Evolutionary conservation across 2,888 invertebrate species (phyloP).

Genomic region (Plebejus anna): DNA sequence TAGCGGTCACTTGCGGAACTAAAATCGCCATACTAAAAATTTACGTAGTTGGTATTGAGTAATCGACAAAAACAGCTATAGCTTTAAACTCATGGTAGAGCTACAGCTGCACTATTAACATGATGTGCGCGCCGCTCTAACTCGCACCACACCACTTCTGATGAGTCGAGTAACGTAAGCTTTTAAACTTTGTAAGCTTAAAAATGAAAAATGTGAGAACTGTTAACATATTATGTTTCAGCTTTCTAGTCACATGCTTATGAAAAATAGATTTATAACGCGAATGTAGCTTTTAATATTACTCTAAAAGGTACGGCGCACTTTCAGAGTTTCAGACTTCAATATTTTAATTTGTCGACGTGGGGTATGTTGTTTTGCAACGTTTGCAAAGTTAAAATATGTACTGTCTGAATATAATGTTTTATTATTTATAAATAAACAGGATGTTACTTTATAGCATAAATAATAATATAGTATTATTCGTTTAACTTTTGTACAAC

Average conservation of each 20-base stretch:
- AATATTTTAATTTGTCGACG: constrained; percentile 22
- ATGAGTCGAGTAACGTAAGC: constrained; percentile 26
- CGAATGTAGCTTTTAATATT: constrained; percentile 8
- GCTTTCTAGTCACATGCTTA: constrained; percentile 19
- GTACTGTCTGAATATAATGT: not conserved
- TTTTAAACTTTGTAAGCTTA: constrained; percentile 28
- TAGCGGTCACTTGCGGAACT: no score
- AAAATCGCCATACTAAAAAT: no score
- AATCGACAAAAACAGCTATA: no score
- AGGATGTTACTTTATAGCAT: not conserved
- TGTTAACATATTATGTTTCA: constrained; percentile 28
- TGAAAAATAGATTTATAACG: constrained; percentile 17
- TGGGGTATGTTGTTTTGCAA: not conserved
- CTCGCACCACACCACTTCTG: constrained; percentile 17
- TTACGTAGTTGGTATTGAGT: no score
- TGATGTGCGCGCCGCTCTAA: not conserved
- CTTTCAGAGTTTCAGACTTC: constrained; percentile 16
- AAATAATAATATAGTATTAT: not conserved
- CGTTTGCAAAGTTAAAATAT: not conserved
- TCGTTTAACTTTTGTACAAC: no score
- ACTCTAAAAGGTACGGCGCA: not conserved
- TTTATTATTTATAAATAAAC: not conserved
- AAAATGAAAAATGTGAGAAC: constrained; percentile 29
- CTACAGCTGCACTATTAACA: not conserved
- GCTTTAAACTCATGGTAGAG: no score